Evolutionary conservation across 2,113 vertebrate species (phyloP), one percentile per base, ranked within the genome.

Genomic region (Prunella fulvescens): DNA sequence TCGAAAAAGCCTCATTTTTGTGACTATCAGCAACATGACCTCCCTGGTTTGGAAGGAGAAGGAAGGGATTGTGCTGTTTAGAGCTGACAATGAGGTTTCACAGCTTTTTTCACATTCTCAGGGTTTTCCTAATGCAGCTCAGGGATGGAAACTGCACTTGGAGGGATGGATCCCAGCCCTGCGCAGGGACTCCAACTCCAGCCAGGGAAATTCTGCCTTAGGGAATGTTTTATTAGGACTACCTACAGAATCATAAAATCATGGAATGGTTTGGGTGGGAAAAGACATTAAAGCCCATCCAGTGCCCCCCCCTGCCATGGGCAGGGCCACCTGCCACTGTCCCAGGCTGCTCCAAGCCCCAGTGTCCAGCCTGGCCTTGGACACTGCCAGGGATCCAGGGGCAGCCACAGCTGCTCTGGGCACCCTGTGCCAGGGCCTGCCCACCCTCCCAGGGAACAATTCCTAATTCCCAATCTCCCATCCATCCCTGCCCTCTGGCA

Each of bases 251-350:
- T 33, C 31, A 57, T 33, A 15, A 4, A 74, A 67, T n/a, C 4
- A 2, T 35, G 16, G 69, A 76, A 31, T 35, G 16, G 1, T 5
- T 47, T 74, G 29, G 11, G 10, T 19, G 5, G 40, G n/a, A 60
- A 60, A 0, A 23, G 61, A 15, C 7, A 0, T 14, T 8, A 67
- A 39, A 67, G 0, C 11, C 0, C 53, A 53, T 1, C 39, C 19
- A 2, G 1, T n/a, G 0, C 19, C 19, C 11, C 8, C 8, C 28
- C 37, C 23, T 53, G 51, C 60, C 33, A 6, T 39, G 44, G 44
- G 53, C 69, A 89, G 78, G 33, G 53, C 47, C 69, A 29, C 39
- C 39, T 89, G 0, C 60, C 86, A 45, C 53, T 12, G 2, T 11
- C 86, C 77, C 77, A 74, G 86, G 51, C 8, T 35, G 35, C 40